Base-by-base conservation (phyloP, 1,140 invertebrate genomes). In the Palaemon carinicauda region DNA sequence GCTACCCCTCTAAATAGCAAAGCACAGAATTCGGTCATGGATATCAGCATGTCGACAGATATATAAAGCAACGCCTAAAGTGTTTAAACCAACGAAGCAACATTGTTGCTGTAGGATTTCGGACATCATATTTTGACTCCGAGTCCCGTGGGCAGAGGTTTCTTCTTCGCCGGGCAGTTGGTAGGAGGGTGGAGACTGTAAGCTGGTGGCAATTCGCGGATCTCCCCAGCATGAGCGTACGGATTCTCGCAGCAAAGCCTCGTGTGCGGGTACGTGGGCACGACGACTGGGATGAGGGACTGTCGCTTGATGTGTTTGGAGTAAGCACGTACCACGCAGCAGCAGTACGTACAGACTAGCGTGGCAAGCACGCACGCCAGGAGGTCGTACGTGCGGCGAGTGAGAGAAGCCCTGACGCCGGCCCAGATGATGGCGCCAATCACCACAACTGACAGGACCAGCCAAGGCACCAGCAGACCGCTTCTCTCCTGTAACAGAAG, bases 391-490 rank as follows among this genome's bases (percentile, higher is more conserved):
- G 71, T 84, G 21, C 78, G 82, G 2, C 51, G 31, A n/a, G 80
- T 74, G 21, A 88, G 60, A 12, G 78, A 82, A 24, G 87, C 87
- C 14, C 71, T 31, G 21, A 88, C 87, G 5, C 82, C 87, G 0
- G 82, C 75, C 82, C 83, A 88, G 10, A 88, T 60, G 71, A 88
- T 80, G 31, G 87, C 82, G 14, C 65, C 87, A 82, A 85, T 84
- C 69, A 88, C 82, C 53, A 88, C 74, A 24, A 80, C 82, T 9
- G 82, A 74, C 65, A 88, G 82, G 33, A 88, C 87, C 78, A 88
- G 14, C 87, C 87, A 88, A n/a, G 87, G 87, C 50, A 88, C 87
- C 82, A 88, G 69, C 82, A 88, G 78, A 10, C 82, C 82, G 21
- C 82, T 54, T 21, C 87, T 82, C 65, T 83, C 82, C 87, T 88